phyloP scores from a whole-genome alignment of 2,888 invertebrate genomes.

The Polydrusus tereticollis region DNA sequence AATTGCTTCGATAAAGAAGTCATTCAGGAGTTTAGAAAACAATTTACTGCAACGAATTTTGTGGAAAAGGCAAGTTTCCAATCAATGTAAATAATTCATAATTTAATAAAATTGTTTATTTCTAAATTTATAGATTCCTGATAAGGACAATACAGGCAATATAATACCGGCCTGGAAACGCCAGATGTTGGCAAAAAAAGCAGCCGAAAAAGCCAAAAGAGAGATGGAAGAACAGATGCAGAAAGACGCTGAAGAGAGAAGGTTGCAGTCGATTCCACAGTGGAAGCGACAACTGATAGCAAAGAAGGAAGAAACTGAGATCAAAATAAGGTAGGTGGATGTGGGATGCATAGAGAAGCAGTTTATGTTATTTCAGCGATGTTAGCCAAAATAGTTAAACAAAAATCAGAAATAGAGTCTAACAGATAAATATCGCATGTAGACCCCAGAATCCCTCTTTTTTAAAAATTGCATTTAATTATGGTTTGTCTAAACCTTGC shows the following conservation, averaged over 20 bases:
- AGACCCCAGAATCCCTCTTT: too few relatives aligned
- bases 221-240: constrained; percentile 90
- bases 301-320: constrained; percentile 83
- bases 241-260: constrained; percentile 85
- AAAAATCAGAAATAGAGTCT: too few relatives aligned
- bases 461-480: too few relatives aligned
- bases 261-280: constrained; percentile 89
- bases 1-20: constrained; percentile 86
- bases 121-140: constrained; percentile 78
- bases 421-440: too few relatives aligned
- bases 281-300: constrained; percentile 94
- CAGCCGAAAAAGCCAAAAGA: constrained; percentile 92
- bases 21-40: constrained; percentile 85
- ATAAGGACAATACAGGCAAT: constrained; percentile 89
- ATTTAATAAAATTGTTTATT: too few relatives aligned
- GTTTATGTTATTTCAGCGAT: too few relatives aligned
- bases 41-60: constrained; percentile 88
- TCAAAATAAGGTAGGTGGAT: constrained; percentile 77
- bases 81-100: too few relatives aligned
- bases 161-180: constrained; percentile 95
- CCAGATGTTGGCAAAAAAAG: constrained; percentile 94
- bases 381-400: too few relatives aligned
- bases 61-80: constrained; percentile 83
- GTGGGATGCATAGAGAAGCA: too few relatives aligned
- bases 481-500: too few relatives aligned